A percentile compares a stretch with the other conserved stretches of the same genome.
Evolutionary conservation across 1,140 invertebrate species (phyloP).

Genomic region (Teleopsis dalmanni): DNA sequence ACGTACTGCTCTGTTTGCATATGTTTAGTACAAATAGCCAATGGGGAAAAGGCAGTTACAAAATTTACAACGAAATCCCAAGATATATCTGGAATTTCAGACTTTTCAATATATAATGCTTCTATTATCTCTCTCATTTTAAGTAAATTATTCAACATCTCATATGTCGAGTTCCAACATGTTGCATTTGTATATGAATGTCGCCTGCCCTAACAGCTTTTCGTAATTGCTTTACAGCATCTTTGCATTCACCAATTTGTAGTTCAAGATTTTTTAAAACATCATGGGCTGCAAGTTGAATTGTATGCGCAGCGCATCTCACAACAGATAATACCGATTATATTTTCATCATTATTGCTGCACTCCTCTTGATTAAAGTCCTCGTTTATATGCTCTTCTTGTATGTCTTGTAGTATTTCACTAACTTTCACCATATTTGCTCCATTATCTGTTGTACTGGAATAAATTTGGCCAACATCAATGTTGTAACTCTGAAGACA

Average conservation of each 20-base stretch:
- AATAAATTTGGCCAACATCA: background rate
- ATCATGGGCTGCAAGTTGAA: background rate
- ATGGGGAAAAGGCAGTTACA: background rate
- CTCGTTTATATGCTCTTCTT: background rate
- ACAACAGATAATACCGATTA: background rate
- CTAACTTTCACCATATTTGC: background rate
- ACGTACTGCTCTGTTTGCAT: background rate
- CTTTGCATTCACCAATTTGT: background rate
- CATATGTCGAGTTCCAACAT: slow-evolving; percentile 1
- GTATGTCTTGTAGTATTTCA: background rate
- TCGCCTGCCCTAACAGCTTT: background rate
- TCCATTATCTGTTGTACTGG: background rate
- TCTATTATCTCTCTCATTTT: background rate
- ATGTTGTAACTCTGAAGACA: background rate
- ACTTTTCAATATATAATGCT: background rate
- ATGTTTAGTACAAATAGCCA: background rate
- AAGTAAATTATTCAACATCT: background rate
- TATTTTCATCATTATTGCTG: background rate
- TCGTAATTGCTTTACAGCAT: background rate
- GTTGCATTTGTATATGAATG: background rate
- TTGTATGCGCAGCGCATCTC: background rate
- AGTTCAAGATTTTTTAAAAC: background rate
- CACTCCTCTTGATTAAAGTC: background rate
- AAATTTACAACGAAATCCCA: background rate
- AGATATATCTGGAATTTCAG: background rate